Base-by-base conservation (phyloP, 2,797 vertebrate genomes). In the Carapus acus region DNA sequence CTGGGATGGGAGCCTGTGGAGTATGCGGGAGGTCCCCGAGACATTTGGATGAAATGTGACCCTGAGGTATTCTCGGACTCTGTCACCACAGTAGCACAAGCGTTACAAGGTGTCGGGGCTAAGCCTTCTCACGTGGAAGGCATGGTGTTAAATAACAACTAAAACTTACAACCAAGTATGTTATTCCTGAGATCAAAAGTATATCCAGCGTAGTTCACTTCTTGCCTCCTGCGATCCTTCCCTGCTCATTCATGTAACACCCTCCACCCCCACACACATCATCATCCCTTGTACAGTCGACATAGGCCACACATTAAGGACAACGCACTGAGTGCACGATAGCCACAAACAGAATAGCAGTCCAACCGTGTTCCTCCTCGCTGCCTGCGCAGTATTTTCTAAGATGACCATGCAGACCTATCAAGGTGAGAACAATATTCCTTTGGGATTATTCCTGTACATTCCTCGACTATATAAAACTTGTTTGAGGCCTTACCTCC, bases 11-110 rank as follows among this genome's bases (percentile, higher is more conserved):
- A 15, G 18, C 6, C 7, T 5, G 43, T 37, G 34, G 42, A 45
- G 52, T 51, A 49, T 13, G 62, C 53, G 54, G 76, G 77, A 77
- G 67, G 73, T 75, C 71, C 60, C 20, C 24, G 8, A 66, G 60
- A 73, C 58, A 55, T 59, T 55, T 51, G 34, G n/a, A 44, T 1
- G 42, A 76, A 75, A 83, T 54, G 70, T 61, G 71, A 83, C 73
- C 71, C 67, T 42, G 52, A 60, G 37, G 74, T 78, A 82, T 83
- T 83, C 79, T 76, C 59, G 76, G 74, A 74, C 56, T 58, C 49
- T 56, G 58, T 76, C 79, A 80, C 69, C 57, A 39, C 72, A 62
- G 62, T 68, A 64, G 47, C 14, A 15, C 17, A 21, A 50, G 54
- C 47, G 50, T 65, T 69, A 79, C 69, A 74, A 82, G 69, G 76